A percentile compares a stretch with the other conserved stretches of the same genome.
Evolutionary conservation across 2,888 invertebrate genomes (phyloP).

Genomic region (Polydrusus pterygomalis): DNA sequence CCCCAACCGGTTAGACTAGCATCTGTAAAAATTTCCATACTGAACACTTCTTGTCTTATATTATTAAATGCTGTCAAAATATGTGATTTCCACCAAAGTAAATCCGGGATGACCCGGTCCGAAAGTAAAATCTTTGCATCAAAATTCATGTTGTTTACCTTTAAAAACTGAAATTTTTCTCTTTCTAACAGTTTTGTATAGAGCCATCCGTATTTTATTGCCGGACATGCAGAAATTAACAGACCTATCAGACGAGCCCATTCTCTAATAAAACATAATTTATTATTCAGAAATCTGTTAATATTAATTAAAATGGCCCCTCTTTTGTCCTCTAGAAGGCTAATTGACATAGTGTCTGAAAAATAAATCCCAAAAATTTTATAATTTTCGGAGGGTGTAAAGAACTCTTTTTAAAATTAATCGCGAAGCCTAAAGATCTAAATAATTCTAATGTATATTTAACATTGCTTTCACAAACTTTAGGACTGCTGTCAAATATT

Average conservation of each 20-base stretch:
- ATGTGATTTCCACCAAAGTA: conserved; percentile 57
- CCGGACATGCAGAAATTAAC: no score
- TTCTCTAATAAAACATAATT: conserved; percentile 54
- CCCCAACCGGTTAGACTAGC: conserved; percentile 58
- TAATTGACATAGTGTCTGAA: conserved; percentile 20
- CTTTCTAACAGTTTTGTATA: conserved; percentile 48
- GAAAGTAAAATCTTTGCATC: conserved; percentile 46
- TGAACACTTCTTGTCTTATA: conserved; percentile 31
- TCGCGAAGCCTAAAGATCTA: conserved; percentile 47
- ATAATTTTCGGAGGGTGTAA: conserved; percentile 40
- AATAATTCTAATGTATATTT: conserved; percentile 11
- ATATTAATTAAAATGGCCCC: no score
- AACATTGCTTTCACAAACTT: conserved; percentile 28
- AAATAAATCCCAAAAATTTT: conserved; percentile 55
- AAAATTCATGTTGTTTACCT: conserved; percentile 35
- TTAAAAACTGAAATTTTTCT: conserved; percentile 18
- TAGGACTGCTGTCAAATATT: conserved; percentile 39
- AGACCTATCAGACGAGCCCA: conserved; percentile 56
- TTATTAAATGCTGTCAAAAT: conserved; percentile 34
- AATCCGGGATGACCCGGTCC: conserved; percentile 43
- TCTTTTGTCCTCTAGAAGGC: no score
- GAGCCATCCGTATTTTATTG: conserved; percentile 57
- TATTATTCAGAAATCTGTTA: conserved; percentile 1
- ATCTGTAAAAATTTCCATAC: conserved; percentile 55
- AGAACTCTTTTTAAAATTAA: conserved; percentile 53